Conservation (phyloP, 2,797 vertebrate genomes). For the Galaxias olidus region DNA sequence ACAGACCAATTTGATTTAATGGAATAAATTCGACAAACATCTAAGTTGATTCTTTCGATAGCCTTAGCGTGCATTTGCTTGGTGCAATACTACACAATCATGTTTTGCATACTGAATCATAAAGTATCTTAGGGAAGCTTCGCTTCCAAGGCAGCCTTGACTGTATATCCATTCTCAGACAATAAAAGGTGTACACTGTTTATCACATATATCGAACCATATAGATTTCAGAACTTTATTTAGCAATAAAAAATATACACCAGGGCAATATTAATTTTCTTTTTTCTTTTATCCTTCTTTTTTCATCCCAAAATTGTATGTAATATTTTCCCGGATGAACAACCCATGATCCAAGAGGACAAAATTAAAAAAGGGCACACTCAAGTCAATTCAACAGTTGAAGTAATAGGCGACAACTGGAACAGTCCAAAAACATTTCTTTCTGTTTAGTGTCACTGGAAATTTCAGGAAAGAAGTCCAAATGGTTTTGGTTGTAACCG, state of each 20-base stretch:
- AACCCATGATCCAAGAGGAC: slow-evolving; percentile 79
- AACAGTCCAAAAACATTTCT: slow-evolving; percentile 73
- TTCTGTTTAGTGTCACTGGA: slow-evolving; percentile 56
- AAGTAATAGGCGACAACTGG: slow-evolving; percentile 72
- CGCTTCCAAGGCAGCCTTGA: too few species aligned
- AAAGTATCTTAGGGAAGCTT: too few species aligned
- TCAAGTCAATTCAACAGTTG: slow-evolving; percentile 83
- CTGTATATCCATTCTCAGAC: slow-evolving; percentile 24
- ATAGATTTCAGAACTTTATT: slow-evolving; percentile 91
- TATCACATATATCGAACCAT: slow-evolving; percentile 81
- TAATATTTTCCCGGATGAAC: slow-evolving; percentile 70
- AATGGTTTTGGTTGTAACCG: slow-evolving; percentile 55
- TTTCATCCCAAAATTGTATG: slow-evolving; percentile 76
- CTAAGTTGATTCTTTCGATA: too few species aligned
- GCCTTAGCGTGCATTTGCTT: too few species aligned
- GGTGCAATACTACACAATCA: too few species aligned
- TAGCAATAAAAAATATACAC: slow-evolving; percentile 97
- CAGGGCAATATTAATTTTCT: slow-evolving; percentile 86
- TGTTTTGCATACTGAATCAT: too few species aligned
- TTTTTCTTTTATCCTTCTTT: slow-evolving; percentile 73
- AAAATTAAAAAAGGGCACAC: slow-evolving; percentile 76
- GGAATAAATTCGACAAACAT: too few species aligned
- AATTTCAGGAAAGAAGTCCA: slow-evolving; percentile 55
- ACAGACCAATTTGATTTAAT: too few species aligned
- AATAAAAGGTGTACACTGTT: slow-evolving; percentile 57